Conservation (phyloP, 2,113 vertebrate species). For the Phainopepla nitens region DNA sequence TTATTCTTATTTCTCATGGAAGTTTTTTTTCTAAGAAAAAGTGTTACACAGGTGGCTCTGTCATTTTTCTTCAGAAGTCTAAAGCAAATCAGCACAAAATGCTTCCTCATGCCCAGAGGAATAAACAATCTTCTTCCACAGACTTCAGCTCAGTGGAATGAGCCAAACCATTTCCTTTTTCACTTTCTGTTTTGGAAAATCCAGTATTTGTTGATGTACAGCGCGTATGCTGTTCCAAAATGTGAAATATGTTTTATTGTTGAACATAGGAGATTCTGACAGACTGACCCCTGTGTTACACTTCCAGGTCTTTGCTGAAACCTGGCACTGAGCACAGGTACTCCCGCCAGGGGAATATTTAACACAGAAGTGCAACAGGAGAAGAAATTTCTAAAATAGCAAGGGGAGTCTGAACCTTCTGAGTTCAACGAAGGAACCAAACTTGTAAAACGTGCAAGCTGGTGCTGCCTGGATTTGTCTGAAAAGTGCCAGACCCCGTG, state of each 20-base stretch:
- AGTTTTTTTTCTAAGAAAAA: background rate
- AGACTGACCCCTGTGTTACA: background rate
- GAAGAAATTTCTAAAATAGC: background rate
- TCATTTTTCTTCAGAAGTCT: background rate
- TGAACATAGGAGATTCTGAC: background rate
- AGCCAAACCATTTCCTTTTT: background rate
- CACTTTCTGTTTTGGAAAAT: background rate
- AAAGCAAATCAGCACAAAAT: background rate
- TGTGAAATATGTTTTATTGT: background rate
- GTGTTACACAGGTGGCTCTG: background rate
- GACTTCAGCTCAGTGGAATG: background rate
- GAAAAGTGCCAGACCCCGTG: background rate
- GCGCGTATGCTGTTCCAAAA: background rate
- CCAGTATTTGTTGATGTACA: background rate
- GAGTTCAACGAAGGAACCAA: background rate
- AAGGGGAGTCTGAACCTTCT: background rate
- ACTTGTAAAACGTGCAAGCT: background rate
- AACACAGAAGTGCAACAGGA: background rate
- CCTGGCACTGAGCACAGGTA: background rate
- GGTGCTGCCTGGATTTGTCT: background rate
- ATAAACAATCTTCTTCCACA: background rate
- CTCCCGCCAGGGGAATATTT: background rate
- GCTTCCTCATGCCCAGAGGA: background rate
- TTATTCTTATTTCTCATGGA: background rate
- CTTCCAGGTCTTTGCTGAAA: background rate